Base-by-base conservation (phyloP, 2,113 vertebrate species). In the Tupaia chinensis region DNA sequence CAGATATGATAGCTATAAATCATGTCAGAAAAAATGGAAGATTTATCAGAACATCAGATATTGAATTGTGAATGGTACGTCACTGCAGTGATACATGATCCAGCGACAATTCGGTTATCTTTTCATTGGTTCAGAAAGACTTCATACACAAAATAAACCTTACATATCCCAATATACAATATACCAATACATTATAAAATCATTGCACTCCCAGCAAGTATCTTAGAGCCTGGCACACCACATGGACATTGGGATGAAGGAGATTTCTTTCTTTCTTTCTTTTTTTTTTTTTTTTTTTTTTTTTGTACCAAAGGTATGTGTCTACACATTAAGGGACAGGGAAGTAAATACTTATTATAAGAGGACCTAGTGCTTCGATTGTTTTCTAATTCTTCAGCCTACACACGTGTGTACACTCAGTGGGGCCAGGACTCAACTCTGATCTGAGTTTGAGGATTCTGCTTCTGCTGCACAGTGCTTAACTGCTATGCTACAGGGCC, bases 41-140 rank as follows among this genome's bases (percentile, higher is more conserved):
- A 84, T 92, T 90, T 79, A 34, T 79, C 27, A 90, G 15, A 89
- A 69, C 70, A 90, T 60, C 22, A 72, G n/a, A 72, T 14, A 69
- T 1, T n/a, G 34, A 90, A 66, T 53, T 80, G 66, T 53, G 17
- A 89, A 34, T 34, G 14, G 23, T 85, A 91, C 73, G 23, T 44
- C 4, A 86, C 1, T 76, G 20, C 7, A 82, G 83, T 32, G 16
- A 69, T 85, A 89, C 11, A 34, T 68, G 58, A 29, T 77, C 3
- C 44, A 44, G 44, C 5, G 60, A 82, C 22, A 87, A 87, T 73
- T 84, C 27, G n/a, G 14, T 61, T 77, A 44, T 72, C 12, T 15
- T 92, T 60, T 3, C 5, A 25, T 16, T 56, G 12, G 13, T 29
- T 22, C 7, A 63, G 34, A 25, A 95, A 77, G 15, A 74, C 66